Evolutionary conservation across 2,888 invertebrate genomes (phyloP), one percentile per base, ranked within the genome.

Genomic region (Bellardia bayeri): DNA sequence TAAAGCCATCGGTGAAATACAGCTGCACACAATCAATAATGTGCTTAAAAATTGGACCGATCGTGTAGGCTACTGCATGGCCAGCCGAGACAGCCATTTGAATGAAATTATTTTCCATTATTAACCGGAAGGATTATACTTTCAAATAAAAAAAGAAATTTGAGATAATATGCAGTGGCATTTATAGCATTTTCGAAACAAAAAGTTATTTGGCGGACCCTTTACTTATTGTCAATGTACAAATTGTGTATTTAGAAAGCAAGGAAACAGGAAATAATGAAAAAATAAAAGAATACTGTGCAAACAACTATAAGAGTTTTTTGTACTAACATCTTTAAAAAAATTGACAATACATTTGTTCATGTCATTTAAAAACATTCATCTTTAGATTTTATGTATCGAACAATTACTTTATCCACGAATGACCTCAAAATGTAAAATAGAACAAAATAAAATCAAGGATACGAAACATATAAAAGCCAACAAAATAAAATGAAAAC

Each of bases 281-380:
- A 11, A 30, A 23, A 58, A 2, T 3, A 30, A 45, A 45, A 58
- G 42, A 37, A 61, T 63, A 37, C 40, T 49, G n/a, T 9, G 61
- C 16, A 69, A 78, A 56, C 45, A 66, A 54, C 56, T 66, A 37
- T 5, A 66, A 76, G 40, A 64, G 37, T 30, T 33, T 61, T 33
- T 51, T 51, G 3, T 51, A 14, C 8, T 11, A 45, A 45, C 9
- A 45, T 45, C 45, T 3, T 1, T 9, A 9, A 45, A 11, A 66
- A 66, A 42, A 16, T 82, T 75, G 66, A 74, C 66, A 74, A 66
- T 68, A 42, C 66, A 69, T 82, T 69, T 69, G 61, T 69, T 63
- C 40, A 56, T 45, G 69, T 68, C 68, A 78, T 71, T 68, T 66
- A n/a, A 75, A 56, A 64, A 56, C 23, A 83, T 76, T 71, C 63